Evolutionary conservation across 2,888 invertebrate genomes (phyloP), one percentile per base, ranked within the genome.

Genomic region (Scaptomyza tumidula): DNA sequence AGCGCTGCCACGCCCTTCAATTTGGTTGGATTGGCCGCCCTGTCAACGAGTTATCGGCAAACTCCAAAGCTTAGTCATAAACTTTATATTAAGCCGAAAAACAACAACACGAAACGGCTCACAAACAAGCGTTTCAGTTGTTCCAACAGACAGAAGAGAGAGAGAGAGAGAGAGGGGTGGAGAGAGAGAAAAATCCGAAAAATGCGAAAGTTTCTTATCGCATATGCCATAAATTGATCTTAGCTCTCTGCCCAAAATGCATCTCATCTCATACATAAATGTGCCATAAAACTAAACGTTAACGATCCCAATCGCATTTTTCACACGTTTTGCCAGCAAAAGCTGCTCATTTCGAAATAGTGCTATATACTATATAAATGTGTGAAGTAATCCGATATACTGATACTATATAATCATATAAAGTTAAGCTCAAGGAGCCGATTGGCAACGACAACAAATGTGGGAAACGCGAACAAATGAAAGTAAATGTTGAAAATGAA

Each of bases 191-290:
- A 66, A 44, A 71, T 56, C 31, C 50, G 16, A 70, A 71, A 78
- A 71, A 78, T 83, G 81, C 86, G 86, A 86, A 82, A 85, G 86
- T 83, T 80, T 82, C 61, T 64, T 76, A 71, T 72, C 76, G 59
- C 45, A 54, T 50, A 54, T 59, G 59, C 62, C 71, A 59, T 60
- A 57, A 72, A 55, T 58, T 62, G 46, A 56, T 50, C 53, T 14
- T 27, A 37, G 14, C 14, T 16, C 31, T 16, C 31, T 33, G 29
- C 27, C 27, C 33, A 13, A n/a, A 13, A n/a, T 16, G 31, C 61
- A 49, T 35, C 45, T 24, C 44, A 67, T 78, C 75, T 56, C 67
- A 78, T 70, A 50, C 70, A 80, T 75, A 70, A 78, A 78, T 49
- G 41, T 29, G 49, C 56, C 69, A 77, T 65, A 58, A 78, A 78